Conservation (phyloP, 2,113 vertebrate genomes). For the Pelvicachromis taeniatus region DNA sequence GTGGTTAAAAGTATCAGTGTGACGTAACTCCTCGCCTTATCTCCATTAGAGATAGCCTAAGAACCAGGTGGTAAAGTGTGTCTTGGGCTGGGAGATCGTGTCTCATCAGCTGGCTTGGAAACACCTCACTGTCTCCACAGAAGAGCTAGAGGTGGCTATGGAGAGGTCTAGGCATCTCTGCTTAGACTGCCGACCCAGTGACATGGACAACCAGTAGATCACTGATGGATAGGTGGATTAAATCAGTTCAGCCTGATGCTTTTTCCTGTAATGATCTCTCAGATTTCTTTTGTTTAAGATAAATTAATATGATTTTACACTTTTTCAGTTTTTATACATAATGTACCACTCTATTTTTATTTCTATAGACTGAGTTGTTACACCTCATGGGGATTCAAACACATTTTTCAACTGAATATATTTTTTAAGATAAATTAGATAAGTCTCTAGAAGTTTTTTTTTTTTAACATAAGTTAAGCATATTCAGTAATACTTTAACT, state of each 20-base stretch:
- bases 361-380: background rate
- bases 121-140: background rate
- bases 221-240: background rate
- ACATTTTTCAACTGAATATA: background rate
- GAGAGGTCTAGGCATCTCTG: background rate
- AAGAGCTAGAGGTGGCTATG: background rate
- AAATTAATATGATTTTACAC: background rate
- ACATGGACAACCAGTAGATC: background rate
- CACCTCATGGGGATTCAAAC: background rate
- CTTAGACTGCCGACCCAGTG: background rate
- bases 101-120: background rate
- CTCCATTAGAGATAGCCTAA: background rate
- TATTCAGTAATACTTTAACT: background rate
- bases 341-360: background rate
- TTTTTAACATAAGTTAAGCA: background rate
- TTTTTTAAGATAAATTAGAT: background rate
- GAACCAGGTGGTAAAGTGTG: background rate
- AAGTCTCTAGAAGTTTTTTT: background rate
- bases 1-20: background rate
- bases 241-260: background rate
- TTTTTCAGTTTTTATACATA: background rate
- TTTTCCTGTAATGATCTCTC: background rate
- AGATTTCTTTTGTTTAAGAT: background rate
- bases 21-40: background rate
- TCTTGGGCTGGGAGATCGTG: background rate